phyloP scores from a whole-genome alignment of 2,888 invertebrate species.

The Rhopalosiphum nymphaeae region DNA sequence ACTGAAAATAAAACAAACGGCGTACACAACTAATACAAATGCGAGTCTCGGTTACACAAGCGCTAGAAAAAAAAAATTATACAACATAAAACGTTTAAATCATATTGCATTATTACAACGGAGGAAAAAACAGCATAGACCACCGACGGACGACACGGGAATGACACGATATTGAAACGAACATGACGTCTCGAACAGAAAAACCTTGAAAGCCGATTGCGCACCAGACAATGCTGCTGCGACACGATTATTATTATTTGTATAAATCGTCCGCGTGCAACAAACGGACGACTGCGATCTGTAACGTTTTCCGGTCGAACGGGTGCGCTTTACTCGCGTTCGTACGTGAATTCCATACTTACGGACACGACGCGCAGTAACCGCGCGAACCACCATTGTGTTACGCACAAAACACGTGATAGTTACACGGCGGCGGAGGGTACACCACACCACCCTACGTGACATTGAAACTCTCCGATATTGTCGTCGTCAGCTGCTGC shows the following conservation, averaged over 20 bases:
- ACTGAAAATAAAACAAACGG: conserved; percentile 1
- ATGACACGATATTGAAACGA: not conserved
- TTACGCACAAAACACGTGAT: not conserved
- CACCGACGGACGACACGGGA: not conserved
- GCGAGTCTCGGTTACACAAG: not conserved
- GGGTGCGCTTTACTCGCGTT: not conserved
- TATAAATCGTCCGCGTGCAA: not conserved
- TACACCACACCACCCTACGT: not conserved
- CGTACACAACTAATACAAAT: not conserved
- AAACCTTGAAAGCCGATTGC: conserved; percentile 1
- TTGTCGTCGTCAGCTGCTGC: not conserved
- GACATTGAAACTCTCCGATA: conserved; percentile 9
- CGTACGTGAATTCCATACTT: not conserved
- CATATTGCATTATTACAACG: not conserved
- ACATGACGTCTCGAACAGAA: not conserved
- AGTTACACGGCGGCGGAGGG: not conserved
- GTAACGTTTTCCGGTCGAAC: conserved; percentile 11
- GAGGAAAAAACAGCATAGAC: not conserved
- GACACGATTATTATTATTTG: not conserved
- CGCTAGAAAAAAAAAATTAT: not conserved
- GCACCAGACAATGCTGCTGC: not conserved
- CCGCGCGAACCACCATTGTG: not conserved
- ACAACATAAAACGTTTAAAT: not conserved
- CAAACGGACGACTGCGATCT: not conserved
- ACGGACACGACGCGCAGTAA: not conserved